Evolutionary conservation across 2,113 vertebrate species (phyloP).

Genomic region (Mustelus asterias): DNA sequence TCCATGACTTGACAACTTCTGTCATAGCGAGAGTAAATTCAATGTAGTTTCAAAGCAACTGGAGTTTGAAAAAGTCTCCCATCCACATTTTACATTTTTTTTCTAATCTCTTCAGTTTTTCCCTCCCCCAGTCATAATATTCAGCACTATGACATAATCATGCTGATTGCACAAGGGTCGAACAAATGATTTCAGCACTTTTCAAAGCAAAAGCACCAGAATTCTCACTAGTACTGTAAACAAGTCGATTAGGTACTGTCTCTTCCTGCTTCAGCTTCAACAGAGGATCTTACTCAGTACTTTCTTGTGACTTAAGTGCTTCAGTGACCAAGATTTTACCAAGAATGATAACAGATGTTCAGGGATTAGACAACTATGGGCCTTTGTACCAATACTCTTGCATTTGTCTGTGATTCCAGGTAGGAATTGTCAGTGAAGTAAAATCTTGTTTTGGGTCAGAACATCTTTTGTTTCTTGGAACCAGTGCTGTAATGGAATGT

Average conservation of each 20-base stretch:
- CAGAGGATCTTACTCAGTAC: neutral
- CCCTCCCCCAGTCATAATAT: constrained; percentile 9
- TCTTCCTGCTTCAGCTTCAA: neutral
- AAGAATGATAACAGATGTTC: neutral
- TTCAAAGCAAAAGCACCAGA: neutral
- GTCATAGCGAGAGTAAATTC: neutral
- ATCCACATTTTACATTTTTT: neutral
- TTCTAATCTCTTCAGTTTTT: neutral
- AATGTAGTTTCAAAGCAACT: neutral
- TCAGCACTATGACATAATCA: constrained; percentile 23
- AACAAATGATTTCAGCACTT: constrained; percentile 23
- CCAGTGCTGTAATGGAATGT: neutral
- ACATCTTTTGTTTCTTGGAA: neutral
- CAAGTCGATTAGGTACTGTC: neutral
- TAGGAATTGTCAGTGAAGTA: neutral
- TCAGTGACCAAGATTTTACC: neutral
- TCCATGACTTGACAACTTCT: neutral
- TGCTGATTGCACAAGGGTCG: constrained; percentile 31
- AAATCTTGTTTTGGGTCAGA: neutral
- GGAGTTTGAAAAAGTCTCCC: neutral
- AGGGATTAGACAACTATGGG: constrained; percentile 1
- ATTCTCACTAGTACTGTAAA: neutral
- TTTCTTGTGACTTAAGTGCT: neutral
- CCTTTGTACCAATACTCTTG: neutral
- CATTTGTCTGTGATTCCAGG: neutral